Evolutionary conservation across 2,797 vertebrate genomes (phyloP).

Genomic region (Botia kubotai): DNA sequence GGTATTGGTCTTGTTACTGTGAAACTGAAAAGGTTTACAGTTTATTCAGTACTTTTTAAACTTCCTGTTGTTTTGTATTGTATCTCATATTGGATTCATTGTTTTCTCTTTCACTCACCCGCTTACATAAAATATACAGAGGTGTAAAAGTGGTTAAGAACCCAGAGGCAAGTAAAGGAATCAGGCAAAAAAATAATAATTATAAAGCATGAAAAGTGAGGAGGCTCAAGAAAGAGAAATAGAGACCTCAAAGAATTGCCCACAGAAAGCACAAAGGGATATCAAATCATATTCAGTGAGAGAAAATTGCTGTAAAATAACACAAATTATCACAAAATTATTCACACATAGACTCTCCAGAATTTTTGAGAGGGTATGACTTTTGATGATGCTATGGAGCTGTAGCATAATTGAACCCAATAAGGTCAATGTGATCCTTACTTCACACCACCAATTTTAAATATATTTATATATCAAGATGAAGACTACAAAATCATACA

Average conservation of each 20-base stretch:
- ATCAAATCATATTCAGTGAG: neutral
- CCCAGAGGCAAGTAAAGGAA: neutral
- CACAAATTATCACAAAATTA: neutral
- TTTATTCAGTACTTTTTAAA: neutral
- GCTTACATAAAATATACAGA: neutral
- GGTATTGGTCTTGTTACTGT: neutral
- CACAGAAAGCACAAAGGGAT: neutral
- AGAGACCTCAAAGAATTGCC: neutral
- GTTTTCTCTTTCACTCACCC: neutral
- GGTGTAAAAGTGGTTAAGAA: neutral
- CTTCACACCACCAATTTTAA: too few species aligned
- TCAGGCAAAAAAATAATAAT: neutral
- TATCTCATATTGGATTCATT: neutral
- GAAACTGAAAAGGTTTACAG: conserved; percentile 11
- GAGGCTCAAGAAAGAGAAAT: conserved; percentile 6
- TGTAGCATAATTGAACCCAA: too few species aligned
- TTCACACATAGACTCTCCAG: neutral
- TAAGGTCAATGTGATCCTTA: too few species aligned
- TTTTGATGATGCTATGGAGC: too few species aligned
- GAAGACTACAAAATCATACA: neutral
- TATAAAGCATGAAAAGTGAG: neutral
- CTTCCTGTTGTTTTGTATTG: neutral
- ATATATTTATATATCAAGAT: neutral
- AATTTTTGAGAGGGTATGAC: neutral
- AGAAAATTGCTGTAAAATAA: conserved; percentile 2